Evolutionary conservation across 2,888 invertebrate species (phyloP).

Genomic region (Metopia argyrocephala): DNA sequence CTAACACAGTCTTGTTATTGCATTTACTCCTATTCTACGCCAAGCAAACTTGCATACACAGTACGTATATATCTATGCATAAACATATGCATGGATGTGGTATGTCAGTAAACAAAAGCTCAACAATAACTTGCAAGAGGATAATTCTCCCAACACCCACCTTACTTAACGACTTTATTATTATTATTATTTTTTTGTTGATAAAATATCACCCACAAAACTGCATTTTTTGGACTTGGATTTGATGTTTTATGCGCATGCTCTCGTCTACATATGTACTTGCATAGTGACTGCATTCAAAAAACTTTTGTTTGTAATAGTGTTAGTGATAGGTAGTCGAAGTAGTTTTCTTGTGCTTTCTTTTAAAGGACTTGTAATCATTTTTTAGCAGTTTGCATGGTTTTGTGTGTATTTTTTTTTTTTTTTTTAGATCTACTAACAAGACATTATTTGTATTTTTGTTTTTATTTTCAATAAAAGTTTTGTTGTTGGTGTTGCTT

Average conservation of each 20-base stretch:
- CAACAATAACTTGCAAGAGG: not conserved
- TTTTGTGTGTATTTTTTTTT: not conserved
- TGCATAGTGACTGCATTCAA: constrained; percentile 62
- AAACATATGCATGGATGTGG: too few relatives aligned
- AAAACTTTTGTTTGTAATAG: not conserved
- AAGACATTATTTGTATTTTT: too few relatives aligned
- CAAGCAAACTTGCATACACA: not conserved
- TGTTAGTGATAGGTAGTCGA: not conserved
- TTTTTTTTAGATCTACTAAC: constrained; percentile 38
- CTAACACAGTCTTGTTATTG: not conserved
- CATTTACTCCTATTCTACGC: not conserved
- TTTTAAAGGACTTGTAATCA: too few relatives aligned
- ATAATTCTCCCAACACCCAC: constrained; percentile 47
- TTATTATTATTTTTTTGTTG: too few relatives aligned
- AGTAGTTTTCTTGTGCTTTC: not conserved
- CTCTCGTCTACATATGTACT: constrained; percentile 57
- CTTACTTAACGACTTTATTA: too few relatives aligned
- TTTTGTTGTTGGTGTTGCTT: constrained; percentile 9
- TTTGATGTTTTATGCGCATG: constrained; percentile 65
- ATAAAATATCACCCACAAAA: constrained; percentile 61
- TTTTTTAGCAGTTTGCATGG: too few relatives aligned
- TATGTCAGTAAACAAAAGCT: constrained; percentile 29
- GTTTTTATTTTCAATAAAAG: not conserved
- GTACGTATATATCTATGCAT: too few relatives aligned
- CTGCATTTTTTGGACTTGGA: constrained; percentile 60